These are phyloP conservation scores for Coenonympha arcania DNA, from an alignment of 2,888 invertebrate genomes.

Conservation along the genomic window DNA sequence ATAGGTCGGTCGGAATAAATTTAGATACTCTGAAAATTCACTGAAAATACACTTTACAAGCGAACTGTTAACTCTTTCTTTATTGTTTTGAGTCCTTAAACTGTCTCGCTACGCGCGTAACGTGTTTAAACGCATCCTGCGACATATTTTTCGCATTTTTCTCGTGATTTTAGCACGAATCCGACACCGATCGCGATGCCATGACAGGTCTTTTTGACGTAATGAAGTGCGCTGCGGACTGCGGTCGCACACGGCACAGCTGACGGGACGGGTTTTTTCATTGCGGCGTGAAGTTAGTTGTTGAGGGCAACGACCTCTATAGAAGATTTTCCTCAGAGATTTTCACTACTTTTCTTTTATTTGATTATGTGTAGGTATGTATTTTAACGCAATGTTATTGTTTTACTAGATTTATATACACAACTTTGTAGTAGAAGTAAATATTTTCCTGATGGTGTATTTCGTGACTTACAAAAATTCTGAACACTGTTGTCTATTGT, in stretches of 20 bases:
- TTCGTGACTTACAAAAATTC: no score
- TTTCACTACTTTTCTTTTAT: constrained; percentile 14
- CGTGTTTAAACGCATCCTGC: constrained; percentile 45
- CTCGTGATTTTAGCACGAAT: constrained; percentile 55
- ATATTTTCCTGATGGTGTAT: no score
- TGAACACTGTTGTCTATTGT: no score
- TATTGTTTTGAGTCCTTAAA: constrained; percentile 46
- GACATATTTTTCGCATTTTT: constrained; percentile 65
- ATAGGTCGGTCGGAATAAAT: constrained; percentile 61
- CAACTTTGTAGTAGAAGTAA: no score
- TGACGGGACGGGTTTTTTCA: constrained; percentile 64
- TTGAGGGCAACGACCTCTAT: constrained; percentile 52
- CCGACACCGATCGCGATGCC: constrained; percentile 68
- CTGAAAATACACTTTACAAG: constrained; percentile 58
- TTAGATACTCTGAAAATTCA: constrained; percentile 67
- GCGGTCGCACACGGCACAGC: constrained; percentile 65
- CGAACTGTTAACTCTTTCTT: constrained; percentile 42
- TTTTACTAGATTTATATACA: no score
- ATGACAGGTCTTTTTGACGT: constrained; percentile 67
- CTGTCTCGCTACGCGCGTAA: constrained; percentile 29
- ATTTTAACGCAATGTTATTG: no score
- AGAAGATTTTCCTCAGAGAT: no score
- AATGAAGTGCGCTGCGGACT: constrained; percentile 51
- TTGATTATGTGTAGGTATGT: no score
- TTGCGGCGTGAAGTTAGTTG: constrained; percentile 48